phyloP scores from a whole-genome alignment of 1,140 invertebrate species.

The Archegozetes longisetosus region DNA sequence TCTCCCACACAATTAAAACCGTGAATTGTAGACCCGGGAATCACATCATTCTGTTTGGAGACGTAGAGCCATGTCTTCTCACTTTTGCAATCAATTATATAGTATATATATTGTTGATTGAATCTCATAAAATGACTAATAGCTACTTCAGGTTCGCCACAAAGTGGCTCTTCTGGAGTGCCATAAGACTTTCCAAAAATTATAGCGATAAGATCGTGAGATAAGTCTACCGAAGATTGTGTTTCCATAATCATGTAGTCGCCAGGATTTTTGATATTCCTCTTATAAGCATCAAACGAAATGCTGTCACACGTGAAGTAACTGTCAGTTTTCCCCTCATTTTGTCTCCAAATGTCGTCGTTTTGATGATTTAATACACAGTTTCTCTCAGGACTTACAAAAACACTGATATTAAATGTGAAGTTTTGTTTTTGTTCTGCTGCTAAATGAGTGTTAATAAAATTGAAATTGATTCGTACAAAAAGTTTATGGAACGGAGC shows the following conservation, averaged over 20 bases:
- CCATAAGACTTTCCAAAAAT: conserved; percentile 5
- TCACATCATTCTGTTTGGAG: background rate
- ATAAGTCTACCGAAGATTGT: background rate
- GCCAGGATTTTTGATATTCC: background rate
- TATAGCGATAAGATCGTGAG: conserved; percentile 5
- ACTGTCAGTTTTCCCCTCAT: background rate
- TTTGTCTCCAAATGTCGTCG: background rate
- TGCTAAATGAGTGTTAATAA: conserved; percentile 4
- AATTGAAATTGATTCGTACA: conserved; percentile 10
- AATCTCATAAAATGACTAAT: background rate
- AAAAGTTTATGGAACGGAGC: conserved; percentile 1
- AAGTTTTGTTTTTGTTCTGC: background rate
- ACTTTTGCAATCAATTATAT: conserved; percentile 2
- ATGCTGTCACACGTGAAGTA: conserved; percentile 4
- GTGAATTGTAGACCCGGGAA: background rate
- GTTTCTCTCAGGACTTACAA: background rate
- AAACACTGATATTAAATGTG: background rate
- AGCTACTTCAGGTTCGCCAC: conserved; percentile 7
- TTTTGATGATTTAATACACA: conserved; percentile 5
- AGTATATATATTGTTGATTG: background rate
- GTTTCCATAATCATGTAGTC: conserved; percentile 12
- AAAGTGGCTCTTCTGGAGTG: conserved; percentile 6
- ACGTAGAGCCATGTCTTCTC: background rate
- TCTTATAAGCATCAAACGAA: background rate
- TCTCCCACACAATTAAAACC: conserved; percentile 2